These are phyloP conservation scores for Caenorhabditis drosophilae DNA, from an alignment of 2,888 invertebrate species.

Conservation along the genomic window DNA sequence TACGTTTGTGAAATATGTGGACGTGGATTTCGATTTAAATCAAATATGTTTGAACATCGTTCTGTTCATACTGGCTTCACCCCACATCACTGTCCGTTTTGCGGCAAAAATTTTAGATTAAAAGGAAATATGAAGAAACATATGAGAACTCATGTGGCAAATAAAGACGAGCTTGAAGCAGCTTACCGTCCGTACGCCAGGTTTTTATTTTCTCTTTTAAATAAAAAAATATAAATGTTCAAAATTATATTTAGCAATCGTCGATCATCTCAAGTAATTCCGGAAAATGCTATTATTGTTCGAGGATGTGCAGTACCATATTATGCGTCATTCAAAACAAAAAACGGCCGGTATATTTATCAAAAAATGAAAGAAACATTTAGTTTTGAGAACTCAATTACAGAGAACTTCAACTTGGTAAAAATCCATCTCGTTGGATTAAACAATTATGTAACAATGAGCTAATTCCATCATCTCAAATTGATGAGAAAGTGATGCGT, in stretches of 20 bases:
- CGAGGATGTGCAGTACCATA: constrained; percentile 20
- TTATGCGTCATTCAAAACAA: constrained; percentile 1
- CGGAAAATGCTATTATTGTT: constrained; percentile 29
- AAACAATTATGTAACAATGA: constrained; percentile 17
- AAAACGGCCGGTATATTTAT: neutral
- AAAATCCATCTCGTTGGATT: constrained; percentile 23
- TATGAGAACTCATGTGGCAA: constrained; percentile 25
- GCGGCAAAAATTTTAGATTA: constrained; percentile 30
- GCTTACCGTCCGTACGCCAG: constrained; percentile 31
- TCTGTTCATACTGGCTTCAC: constrained; percentile 36
- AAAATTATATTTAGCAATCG: constrained; percentile 18
- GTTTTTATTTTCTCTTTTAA: constrained; percentile 3
- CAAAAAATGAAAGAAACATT: neutral
- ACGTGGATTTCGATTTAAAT: constrained; percentile 30
- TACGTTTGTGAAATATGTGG: constrained; percentile 31
- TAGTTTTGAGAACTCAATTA: neutral
- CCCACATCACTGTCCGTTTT: constrained; percentile 29
- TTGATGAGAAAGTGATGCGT: constrained; percentile 14
- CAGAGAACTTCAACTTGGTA: constrained; percentile 26
- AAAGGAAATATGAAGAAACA: constrained; percentile 42
- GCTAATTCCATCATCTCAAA: constrained; percentile 9
- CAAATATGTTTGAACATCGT: constrained; percentile 38
- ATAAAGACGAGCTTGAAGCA: constrained; percentile 26
- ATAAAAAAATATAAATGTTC: neutral
- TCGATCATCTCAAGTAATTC: constrained; percentile 3